Evolutionary conservation across 1,140 invertebrate genomes (phyloP), one percentile per base, ranked within the genome.

Genomic region (Zaprionus camerounensis): DNA sequence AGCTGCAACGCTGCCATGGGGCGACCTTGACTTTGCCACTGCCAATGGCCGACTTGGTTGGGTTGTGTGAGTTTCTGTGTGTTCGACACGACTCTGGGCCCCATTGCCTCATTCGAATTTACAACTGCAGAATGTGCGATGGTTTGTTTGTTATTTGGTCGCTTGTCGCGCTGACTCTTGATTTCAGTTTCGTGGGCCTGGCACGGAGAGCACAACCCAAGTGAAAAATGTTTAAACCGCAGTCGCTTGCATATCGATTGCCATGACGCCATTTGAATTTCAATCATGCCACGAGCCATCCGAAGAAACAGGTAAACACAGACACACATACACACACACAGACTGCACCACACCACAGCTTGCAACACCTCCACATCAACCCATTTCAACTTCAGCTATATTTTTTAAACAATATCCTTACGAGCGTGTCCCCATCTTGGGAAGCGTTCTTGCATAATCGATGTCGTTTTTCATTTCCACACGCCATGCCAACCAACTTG

Each of bases 391-490:
- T 57, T 1, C 34, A 59, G 38, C 6, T 26, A 57, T 58, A 80
- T 72, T 86, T 71, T 80, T 78, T 70, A 78, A 78, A 83, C 80
- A 80, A 87, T 83, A 87, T 80, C 65, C 56, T 71, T 38, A 24
- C 34, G 22, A 51, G 63, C 63, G 34, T 59, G 34, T 51, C 44
- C 31, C 41, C 36, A 55, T 17, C 70, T 59, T 17, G 17, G 72
- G 56, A 63, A 71, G 65, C 73, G 62, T 22, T 78, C 57, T 81
- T 87, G 74, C 81, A 87, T 87, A 83, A 87, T 87, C 81, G 61
- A 70, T 76, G 84, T 81, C 84, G 81, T 81, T 81, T 88, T 79
- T 84, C 81, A 88, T 87, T 83, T 87, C 63, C 78, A 67, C 56
- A 80, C 56, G 58, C 34, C 62, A 66, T 9, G 12, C 15, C 38